These are phyloP conservation scores for Microplitis manilae DNA, from an alignment of 2,888 invertebrate species.

Conservation along the genomic window DNA sequence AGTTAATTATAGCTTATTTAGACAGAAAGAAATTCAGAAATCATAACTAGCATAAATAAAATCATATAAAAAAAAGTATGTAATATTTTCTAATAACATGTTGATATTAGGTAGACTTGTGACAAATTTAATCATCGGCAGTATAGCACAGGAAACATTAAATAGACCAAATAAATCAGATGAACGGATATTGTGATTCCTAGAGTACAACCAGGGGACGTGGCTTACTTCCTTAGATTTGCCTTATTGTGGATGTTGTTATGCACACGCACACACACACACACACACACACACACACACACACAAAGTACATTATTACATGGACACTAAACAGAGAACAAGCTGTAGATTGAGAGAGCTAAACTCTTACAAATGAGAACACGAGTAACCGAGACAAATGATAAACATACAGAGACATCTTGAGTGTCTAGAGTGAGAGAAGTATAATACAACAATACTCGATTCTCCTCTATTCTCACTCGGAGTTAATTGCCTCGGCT, in stretches of 20 bases:
- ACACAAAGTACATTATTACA: constrained; percentile 54
- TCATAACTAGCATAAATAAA: too few species aligned
- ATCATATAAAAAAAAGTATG: too few species aligned
- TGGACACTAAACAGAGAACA: constrained; percentile 37
- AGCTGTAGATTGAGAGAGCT: constrained; percentile 26
- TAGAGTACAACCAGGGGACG: constrained; percentile 41
- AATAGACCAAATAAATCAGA: constrained; percentile 27
- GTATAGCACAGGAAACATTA: constrained; percentile 1
- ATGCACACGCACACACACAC: constrained; percentile 5
- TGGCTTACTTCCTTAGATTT: constrained; percentile 18
- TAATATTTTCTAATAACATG: background rate
- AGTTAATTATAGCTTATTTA: too few species aligned
- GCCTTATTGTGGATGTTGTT: constrained; percentile 18
- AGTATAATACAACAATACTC: constrained; percentile 52
- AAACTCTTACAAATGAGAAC: constrained; percentile 19
- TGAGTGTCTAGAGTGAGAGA: constrained; percentile 28
- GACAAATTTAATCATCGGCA: constrained; percentile 6
- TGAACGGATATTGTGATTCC: constrained; percentile 58
- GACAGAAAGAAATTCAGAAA: too few species aligned
- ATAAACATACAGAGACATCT: constrained; percentile 22
- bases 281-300: too few species aligned
- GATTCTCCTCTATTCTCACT: constrained; percentile 54
- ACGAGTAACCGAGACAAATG: constrained; percentile 24
- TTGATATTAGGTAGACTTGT: background rate
- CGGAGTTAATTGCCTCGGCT: constrained; percentile 65